Evolutionary conservation across 2,888 invertebrate species (phyloP).

Genomic region (Fissipunctia ypsillon): DNA sequence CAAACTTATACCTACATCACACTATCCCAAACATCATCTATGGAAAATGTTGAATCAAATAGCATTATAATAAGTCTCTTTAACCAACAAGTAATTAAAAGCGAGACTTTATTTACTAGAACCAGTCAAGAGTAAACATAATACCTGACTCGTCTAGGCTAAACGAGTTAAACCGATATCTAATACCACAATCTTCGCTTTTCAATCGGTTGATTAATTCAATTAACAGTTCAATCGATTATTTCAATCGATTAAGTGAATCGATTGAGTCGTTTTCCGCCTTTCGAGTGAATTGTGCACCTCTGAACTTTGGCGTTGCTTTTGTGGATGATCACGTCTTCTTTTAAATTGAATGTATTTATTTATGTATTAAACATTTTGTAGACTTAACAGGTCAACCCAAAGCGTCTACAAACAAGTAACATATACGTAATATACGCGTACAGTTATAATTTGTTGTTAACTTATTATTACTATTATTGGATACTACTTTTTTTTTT

Average conservation of each 20-base stretch:
- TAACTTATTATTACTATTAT: too few species aligned
- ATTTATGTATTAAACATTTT: too few species aligned
- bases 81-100: conserved; percentile 44
- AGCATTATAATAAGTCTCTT: not conserved
- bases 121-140: conserved; percentile 45
- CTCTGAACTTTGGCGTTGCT: conserved; percentile 20
- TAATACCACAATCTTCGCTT: conserved; percentile 52
- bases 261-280: conserved; percentile 38
- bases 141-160: conserved; percentile 33
- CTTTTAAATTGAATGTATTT: not conserved
- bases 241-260: conserved; percentile 34
- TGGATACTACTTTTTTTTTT: too few species aligned
- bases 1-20: not conserved
- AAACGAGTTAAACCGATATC: conserved; percentile 47
- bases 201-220: conserved; percentile 61
- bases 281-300: conserved; percentile 27
- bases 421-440: too few species aligned
- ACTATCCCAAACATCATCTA: not conserved
- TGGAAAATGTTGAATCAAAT: conserved; percentile 4
- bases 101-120: conserved; percentile 41
- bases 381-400: too few species aligned
- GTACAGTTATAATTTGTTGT: too few species aligned
- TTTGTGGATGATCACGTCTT: conserved; percentile 3
- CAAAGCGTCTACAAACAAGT: too few species aligned
- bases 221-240: conserved; percentile 60